A percentile compares a stretch with the other conserved stretches of the same genome.
Evolutionary conservation across 1,140 invertebrate species (phyloP).

Genomic region (Hycleus phaleratus): DNA sequence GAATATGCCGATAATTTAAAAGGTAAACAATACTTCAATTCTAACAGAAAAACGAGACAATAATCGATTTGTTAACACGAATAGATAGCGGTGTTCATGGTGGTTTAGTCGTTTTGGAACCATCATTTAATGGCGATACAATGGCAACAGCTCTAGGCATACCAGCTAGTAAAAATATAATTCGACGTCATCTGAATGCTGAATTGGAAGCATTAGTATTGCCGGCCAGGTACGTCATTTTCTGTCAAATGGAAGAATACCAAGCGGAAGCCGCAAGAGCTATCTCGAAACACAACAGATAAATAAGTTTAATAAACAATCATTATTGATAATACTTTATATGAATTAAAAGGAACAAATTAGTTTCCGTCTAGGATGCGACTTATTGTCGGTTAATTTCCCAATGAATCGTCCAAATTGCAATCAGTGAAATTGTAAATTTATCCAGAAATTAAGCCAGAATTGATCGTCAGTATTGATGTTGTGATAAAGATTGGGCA

Average conservation of each 20-base stretch:
- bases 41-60: neutral
- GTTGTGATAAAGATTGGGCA: too few species aligned
- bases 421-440: too few species aligned
- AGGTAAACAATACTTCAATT: conserved; percentile 47
- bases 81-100: conserved; percentile 89
- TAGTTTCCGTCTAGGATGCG: too few species aligned
- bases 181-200: conserved; percentile 79
- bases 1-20: conserved; percentile 93
- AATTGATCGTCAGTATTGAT: too few species aligned
- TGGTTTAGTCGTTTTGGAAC: conserved; percentile 83
- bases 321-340: conserved; percentile 15
- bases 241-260: conserved; percentile 69
- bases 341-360: neutral
- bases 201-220: conserved; percentile 85
- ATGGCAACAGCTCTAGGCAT: conserved; percentile 90
- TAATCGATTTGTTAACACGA: neutral
- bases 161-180: conserved; percentile 87
- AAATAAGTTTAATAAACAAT: conserved; percentile 15
- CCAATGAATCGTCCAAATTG: too few species aligned
- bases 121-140: conserved; percentile 87
- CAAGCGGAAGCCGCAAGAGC: conserved; percentile 52
- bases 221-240: conserved; percentile 82
- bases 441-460: too few species aligned
- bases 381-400: too few species aligned
- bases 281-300: conserved; percentile 39